Conservation (phyloP, 2,797 vertebrate species). For the Cyclura pinguis region DNA sequence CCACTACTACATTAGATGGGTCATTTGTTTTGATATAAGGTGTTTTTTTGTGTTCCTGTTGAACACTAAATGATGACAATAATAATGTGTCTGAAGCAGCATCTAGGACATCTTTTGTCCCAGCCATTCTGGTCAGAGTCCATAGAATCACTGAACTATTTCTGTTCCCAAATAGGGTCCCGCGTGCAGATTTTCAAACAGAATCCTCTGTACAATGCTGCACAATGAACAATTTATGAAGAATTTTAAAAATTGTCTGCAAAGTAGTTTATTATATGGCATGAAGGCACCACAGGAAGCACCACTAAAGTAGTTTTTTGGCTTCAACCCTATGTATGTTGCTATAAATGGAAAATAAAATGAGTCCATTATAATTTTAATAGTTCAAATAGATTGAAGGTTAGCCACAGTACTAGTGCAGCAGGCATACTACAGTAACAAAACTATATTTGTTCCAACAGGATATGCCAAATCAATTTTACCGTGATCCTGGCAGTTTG, state of each 20-base stretch:
- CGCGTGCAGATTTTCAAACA: background rate
- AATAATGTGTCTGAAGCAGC: background rate
- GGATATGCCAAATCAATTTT: constrained; percentile 98
- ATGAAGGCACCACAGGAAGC: background rate
- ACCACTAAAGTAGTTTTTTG: background rate
- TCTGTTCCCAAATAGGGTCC: background rate
- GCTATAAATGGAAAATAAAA: constrained; percentile 14
- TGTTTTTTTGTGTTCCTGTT: background rate
- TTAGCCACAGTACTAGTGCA: background rate
- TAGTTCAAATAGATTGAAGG: background rate
- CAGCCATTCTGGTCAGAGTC: background rate
- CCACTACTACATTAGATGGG: background rate
- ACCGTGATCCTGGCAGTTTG: constrained; percentile 87
- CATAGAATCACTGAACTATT: background rate
- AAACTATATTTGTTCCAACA: constrained; percentile 72
- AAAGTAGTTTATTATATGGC: background rate
- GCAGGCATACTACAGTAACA: constrained; percentile 41
- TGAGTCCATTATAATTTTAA: background rate
- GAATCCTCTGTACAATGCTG: background rate
- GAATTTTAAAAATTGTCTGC: background rate
- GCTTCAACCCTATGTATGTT: background rate
- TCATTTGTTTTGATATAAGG: background rate
- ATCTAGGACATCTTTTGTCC: background rate
- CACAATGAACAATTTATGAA: background rate
- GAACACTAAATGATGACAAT: background rate